Evolutionary conservation across 1,140 invertebrate genomes (phyloP).

Genomic region (Formica exsecta): DNA sequence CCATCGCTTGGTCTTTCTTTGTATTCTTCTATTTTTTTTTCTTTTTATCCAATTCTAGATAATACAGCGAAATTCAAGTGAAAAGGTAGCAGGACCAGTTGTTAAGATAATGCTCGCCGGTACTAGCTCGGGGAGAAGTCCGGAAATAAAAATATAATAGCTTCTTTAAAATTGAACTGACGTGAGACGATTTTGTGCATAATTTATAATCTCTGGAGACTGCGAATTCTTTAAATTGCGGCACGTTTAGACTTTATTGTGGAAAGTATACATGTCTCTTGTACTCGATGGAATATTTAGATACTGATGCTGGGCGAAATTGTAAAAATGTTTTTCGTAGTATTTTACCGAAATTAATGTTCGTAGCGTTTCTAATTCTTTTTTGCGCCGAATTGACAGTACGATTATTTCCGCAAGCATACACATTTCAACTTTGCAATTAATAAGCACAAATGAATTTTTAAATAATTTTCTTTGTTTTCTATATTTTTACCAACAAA

Average conservation of each 20-base stretch:
- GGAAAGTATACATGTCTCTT: neutral
- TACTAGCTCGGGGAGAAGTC: slow-evolving; percentile 11
- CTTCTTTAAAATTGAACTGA: slow-evolving; percentile 51
- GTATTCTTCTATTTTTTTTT: slow-evolving; percentile 21
- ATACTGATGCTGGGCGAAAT: neutral
- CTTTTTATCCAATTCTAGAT: slow-evolving; percentile 1
- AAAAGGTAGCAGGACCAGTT: slow-evolving; percentile 44
- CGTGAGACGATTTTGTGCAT: neutral
- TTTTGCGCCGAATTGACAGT: neutral
- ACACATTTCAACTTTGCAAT: no score
- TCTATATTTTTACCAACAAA: no score
- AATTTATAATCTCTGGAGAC: slow-evolving; percentile 46
- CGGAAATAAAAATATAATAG: slow-evolving; percentile 68
- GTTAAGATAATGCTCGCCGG: slow-evolving; percentile 66
- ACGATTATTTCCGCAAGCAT: neutral
- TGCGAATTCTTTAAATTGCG: slow-evolving; percentile 23
- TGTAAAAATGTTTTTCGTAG: slow-evolving; percentile 1
- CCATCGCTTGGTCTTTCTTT: neutral
- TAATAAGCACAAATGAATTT: no score
- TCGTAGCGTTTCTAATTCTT: neutral
- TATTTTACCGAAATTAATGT: neutral
- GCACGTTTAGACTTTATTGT: slow-evolving; percentile 5
- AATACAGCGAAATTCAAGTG: slow-evolving; percentile 62
- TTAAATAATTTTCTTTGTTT: no score
- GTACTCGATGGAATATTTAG: neutral